Base-by-base conservation (phyloP, 2,113 vertebrate species). In the Myocastor coypus region DNA sequence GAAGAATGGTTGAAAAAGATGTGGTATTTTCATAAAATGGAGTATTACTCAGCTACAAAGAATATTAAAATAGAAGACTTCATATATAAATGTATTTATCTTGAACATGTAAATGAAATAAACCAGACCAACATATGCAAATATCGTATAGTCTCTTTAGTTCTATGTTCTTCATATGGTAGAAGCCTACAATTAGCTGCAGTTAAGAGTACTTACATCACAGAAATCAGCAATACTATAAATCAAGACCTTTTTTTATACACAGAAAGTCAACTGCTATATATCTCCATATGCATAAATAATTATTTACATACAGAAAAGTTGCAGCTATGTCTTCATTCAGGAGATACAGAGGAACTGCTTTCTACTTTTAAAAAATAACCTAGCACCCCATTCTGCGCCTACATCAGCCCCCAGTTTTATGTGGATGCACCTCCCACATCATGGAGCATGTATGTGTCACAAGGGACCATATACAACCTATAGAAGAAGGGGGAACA, bases 401-500 rank as follows among this genome's bases (percentile, higher is more conserved):
- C 91, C 80, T 86, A 40, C 52, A 28, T 59, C 4, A 75, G 75
- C 7, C 5, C 46, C 17, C 37, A 42, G 26, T 37, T 63, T 90
- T 20, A 28, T 14, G 4, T 28, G 37, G 50, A 17, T 34, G 50
- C 46, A 17, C 30, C 20, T 52, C 1, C 42, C 13, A 34, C 61
- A 73, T 46, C 26, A 7, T 0, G 24, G 46, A 90, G 86, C 83
- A 84, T 2, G 0, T 19, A 0, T 14, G 16, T 28, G n/a, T 42
- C 59, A 55, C 7, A 57, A 75, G 61, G 19, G 93, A 34, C 20
- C 1, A 3, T 32, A 1, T 7, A 22, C 3, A 10, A 68, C 30
- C 5, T 26, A 83, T 34, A 17, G 0, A 69, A 17, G 0, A 69
- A 16, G 1, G 0, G 7, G 20, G 9, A 83, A 7, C 37, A 13